Evolutionary conservation across 2,888 invertebrate genomes (phyloP).

Genomic region (Sminthurides aquaticus): DNA sequence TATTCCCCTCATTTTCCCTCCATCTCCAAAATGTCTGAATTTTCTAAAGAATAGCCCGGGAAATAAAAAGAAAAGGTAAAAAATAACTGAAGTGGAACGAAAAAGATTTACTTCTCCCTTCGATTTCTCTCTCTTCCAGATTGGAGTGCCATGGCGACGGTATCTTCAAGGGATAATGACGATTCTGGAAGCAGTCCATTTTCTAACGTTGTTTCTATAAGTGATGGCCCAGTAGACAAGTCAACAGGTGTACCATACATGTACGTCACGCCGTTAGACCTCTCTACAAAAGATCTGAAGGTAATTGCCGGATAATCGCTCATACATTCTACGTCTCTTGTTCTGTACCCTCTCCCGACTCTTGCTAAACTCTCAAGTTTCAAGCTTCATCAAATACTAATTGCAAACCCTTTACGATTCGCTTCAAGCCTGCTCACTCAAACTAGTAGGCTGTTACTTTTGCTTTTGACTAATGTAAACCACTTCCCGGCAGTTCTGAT

Average conservation of each 20-base stretch:
- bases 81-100: no score
- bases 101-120: not conserved
- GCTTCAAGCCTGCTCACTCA: no score
- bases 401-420: not conserved
- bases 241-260: slow-evolving; percentile 67
- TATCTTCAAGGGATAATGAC: slow-evolving; percentile 56
- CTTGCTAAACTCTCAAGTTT: not conserved
- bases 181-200: slow-evolving; percentile 55
- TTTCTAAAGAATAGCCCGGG: not conserved
- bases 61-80: no score
- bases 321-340: not conserved
- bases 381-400: not conserved
- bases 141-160: slow-evolving; percentile 65
- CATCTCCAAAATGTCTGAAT: not conserved
- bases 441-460: no score
- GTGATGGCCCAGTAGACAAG: slow-evolving; percentile 60
- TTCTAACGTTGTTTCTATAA: slow-evolving; percentile 61
- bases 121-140: slow-evolving; percentile 51
- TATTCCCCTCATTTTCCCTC: not conserved
- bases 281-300: slow-evolving; percentile 59
- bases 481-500: no score
- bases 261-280: slow-evolving; percentile 65
- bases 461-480: no score
- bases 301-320: slow-evolving; percentile 53
- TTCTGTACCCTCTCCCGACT: slow-evolving; percentile 24